These are phyloP conservation scores for Mallateleia sp. DNA, from an alignment of 2,888 invertebrate species.

Conservation along the genomic window DNA sequence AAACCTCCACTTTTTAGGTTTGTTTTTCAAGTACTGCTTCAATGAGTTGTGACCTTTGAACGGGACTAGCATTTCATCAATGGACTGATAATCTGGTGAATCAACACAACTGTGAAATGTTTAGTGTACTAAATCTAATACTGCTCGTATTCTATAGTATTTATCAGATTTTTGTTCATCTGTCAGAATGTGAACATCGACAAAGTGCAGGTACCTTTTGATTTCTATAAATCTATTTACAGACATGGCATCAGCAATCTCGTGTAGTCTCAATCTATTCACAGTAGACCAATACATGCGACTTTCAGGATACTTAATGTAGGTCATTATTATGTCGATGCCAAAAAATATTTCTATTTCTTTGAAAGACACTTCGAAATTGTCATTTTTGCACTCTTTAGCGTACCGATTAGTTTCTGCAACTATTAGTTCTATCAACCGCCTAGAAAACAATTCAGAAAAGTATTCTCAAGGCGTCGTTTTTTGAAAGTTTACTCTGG, in stretches of 20 bases:
- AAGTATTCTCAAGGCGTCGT: no score
- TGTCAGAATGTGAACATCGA: not conserved
- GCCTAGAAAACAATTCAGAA: no score
- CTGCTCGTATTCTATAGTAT: constrained; percentile 34
- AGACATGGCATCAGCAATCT: constrained; percentile 37
- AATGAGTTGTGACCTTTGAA: constrained; percentile 11
- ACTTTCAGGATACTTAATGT: constrained; percentile 34
- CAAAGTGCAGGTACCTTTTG: constrained; percentile 35
- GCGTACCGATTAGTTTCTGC: no score
- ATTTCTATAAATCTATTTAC: constrained; percentile 24
- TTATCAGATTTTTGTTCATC: constrained; percentile 40
- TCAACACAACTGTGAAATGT: constrained; percentile 20
- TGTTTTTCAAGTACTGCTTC: constrained; percentile 40
- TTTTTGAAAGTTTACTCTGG: no score
- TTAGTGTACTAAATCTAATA: constrained; percentile 37
- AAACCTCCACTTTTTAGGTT: constrained; percentile 37
- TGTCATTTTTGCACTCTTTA: no score
- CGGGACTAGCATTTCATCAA: constrained; percentile 49
- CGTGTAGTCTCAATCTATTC: constrained; percentile 13
- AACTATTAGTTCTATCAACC: no score
- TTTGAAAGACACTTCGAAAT: no score
- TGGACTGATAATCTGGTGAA: constrained; percentile 49
- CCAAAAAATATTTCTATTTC: constrained; percentile 27
- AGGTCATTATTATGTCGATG: constrained; percentile 16
- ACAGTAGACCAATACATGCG: constrained; percentile 34